A percentile compares a stretch with the other conserved stretches of the same genome.
Evolutionary conservation across 2,113 vertebrate species (phyloP).

Genomic region (Ploceus nigricollis): DNA sequence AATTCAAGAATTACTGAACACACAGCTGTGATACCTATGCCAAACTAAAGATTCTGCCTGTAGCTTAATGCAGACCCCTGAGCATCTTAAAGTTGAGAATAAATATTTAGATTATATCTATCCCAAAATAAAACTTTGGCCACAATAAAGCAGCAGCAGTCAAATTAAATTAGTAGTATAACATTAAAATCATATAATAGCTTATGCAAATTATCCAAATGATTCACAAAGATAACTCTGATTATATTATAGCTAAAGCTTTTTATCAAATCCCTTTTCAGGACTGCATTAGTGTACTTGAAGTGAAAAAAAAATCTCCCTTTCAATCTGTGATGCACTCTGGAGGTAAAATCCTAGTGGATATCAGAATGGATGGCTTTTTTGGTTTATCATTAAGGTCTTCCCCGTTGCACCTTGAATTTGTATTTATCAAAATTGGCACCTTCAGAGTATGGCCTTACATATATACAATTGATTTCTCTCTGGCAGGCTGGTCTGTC

Average conservation of each 20-base stretch:
- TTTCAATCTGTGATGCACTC: background rate
- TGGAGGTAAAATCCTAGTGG: background rate
- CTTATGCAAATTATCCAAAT: background rate
- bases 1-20: background rate
- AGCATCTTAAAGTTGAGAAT: background rate
- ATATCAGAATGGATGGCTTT: background rate
- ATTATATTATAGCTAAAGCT: background rate
- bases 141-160: background rate
- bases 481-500: background rate
- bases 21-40: background rate
- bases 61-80: background rate
- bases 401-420: background rate
- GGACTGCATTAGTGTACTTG: background rate
- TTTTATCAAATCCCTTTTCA: background rate
- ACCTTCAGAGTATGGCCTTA: background rate
- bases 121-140: background rate
- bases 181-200: background rate
- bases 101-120: background rate
- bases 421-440: background rate
- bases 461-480: background rate
- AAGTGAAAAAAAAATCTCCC: background rate
- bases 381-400: background rate
- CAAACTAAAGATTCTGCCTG: background rate
- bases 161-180: background rate
- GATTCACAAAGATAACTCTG: background rate